Percentiles rank a stretch among this genome's conserved stretches.
Conservation (phyloP, 2,113 vertebrate genomes). For the Epinephelus lanceolatus region DNA sequence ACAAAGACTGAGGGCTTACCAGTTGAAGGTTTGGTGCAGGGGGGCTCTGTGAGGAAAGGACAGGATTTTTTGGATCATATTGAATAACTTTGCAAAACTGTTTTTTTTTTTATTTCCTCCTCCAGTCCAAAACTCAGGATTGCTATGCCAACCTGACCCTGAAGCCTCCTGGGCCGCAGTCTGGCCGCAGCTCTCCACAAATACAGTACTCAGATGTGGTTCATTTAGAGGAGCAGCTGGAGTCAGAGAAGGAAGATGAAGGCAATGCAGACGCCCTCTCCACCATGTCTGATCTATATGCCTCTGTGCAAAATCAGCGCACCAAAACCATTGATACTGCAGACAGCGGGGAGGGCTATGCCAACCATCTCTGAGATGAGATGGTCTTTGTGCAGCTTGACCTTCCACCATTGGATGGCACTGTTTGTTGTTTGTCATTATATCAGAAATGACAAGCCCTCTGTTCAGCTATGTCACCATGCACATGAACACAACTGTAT, state of each 20-base stretch:
- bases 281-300: constrained; percentile 79
- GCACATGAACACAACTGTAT: background rate
- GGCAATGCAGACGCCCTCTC: constrained; percentile 45
- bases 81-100: background rate
- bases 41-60: background rate
- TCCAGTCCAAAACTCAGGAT: constrained; percentile 69
- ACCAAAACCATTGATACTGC: constrained; percentile 63
- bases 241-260: constrained; percentile 39
- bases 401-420: constrained; percentile 54
- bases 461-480: background rate
- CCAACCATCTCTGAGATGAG: constrained; percentile 75
- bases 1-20: background rate
- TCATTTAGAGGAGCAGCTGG: constrained; percentile 27
- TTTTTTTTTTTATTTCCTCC: background rate
- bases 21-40: background rate
- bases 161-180: constrained; percentile 70
- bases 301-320: constrained; percentile 79
- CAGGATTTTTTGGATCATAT: background rate
- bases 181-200: constrained; percentile 66
- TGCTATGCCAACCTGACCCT: constrained; percentile 84
- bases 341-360: constrained; percentile 67
- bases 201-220: constrained; percentile 74
- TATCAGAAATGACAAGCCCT: background rate
- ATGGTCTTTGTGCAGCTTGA: background rate
- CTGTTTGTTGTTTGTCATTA: constrained; percentile 42